phyloP scores from a whole-genome alignment of 2,888 invertebrate species.

The Brachyptera putata region DNA sequence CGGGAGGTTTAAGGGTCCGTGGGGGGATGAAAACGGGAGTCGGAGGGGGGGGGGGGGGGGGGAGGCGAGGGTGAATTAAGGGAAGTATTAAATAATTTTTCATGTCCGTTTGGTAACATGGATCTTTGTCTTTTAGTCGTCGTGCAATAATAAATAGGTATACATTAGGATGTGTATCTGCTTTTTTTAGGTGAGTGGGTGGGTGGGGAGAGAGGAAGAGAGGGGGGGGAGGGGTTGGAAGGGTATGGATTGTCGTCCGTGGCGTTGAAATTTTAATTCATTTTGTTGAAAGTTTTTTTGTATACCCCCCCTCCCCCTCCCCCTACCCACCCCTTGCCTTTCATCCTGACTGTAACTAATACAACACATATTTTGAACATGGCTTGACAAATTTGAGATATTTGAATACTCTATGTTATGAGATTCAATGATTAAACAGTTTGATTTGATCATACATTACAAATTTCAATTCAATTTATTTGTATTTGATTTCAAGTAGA shows the following conservation, averaged over 20 bases:
- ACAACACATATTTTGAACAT: no score
- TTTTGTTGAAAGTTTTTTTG: conserved; percentile 26
- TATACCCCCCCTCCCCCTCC: neutral
- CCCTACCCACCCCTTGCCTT: no score
- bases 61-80: conserved; percentile 30
- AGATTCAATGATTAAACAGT: no score
- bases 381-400: no score
- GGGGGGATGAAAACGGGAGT: neutral
- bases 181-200: conserved; percentile 5
- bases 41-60: conserved; percentile 10
- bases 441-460: no score
- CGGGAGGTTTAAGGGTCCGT: conserved; percentile 15
- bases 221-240: neutral
- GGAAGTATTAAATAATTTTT: conserved; percentile 35
- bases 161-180: conserved; percentile 21
- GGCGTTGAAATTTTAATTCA: conserved; percentile 33
- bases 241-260: conserved; percentile 29
- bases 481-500: no score
- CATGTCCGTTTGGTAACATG: conserved; percentile 32
- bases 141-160: conserved; percentile 22
- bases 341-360: no score
- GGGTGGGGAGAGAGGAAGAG: conserved; percentile 17
- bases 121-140: conserved; percentile 21
- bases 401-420: no score
- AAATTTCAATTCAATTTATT: no score